These are phyloP conservation scores for Leptogaster cylindrica DNA, from an alignment of 2,888 invertebrate genomes.

Conservation along the genomic window DNA sequence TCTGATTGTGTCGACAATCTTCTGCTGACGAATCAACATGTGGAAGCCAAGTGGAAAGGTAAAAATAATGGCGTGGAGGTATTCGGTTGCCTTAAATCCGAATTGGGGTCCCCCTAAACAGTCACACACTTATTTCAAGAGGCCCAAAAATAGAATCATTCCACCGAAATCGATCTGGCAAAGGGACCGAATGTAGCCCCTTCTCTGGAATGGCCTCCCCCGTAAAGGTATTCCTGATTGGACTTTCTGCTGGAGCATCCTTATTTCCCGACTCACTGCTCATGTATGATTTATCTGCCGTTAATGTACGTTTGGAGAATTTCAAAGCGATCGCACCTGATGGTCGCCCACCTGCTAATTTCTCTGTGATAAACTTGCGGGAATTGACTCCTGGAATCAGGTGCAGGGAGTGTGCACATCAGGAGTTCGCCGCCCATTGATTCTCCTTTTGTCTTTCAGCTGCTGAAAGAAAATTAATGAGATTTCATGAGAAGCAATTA, in stretches of 20 bases:
- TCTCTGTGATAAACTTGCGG: conserved; percentile 6
- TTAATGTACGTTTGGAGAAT: conserved; percentile 42
- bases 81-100: not conserved
- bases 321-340: conserved; percentile 29
- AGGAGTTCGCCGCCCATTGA: not conserved
- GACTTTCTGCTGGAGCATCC: conserved; percentile 2
- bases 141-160: not conserved
- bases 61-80: not conserved
- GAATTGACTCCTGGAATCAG: not conserved
- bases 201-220: not conserved
- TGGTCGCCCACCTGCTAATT: conserved; percentile 21
- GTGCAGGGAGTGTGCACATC: too few species aligned
- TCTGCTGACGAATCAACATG: conserved; percentile 35
- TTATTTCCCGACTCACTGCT: conserved; percentile 38
- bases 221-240: conserved; percentile 5
- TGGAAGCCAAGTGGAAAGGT: conserved; percentile 19
- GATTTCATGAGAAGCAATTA: not conserved
- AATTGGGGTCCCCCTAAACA: conserved; percentile 4
- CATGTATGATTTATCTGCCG: conserved; percentile 41
- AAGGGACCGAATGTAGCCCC: too few species aligned
- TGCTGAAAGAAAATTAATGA: conserved; percentile 1
- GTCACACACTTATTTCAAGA: not conserved
- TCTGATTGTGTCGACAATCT: conserved; percentile 1
- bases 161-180: not conserved
- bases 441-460: not conserved